phyloP scores from a whole-genome alignment of 2,888 invertebrate species.

The Nemapogon koenigi region DNA sequence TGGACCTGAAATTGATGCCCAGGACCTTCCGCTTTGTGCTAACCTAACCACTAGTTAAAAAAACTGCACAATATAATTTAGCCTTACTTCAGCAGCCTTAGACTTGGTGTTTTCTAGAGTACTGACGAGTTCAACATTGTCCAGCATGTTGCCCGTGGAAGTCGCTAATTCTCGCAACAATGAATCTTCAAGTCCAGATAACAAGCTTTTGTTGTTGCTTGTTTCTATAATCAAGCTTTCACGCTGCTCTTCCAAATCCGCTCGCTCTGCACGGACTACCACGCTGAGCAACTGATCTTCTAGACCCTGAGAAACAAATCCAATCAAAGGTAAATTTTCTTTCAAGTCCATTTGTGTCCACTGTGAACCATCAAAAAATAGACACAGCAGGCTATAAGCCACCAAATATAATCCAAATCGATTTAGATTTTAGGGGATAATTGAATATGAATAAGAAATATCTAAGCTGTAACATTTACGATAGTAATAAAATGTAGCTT shows the following conservation, averaged over 20 bases:
- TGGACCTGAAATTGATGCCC: too few relatives aligned
- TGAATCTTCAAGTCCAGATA: conserved; percentile 86
- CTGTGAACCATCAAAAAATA: background rate
- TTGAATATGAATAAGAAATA: too few relatives aligned
- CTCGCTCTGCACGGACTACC: conserved; percentile 84
- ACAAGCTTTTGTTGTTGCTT: conserved; percentile 82
- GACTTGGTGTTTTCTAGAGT: conserved; percentile 89
- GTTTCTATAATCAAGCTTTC: conserved; percentile 85
- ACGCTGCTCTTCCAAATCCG: conserved; percentile 88
- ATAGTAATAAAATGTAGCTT: too few relatives aligned
- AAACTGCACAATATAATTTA: too few relatives aligned
- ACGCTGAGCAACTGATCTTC: conserved; percentile 92
- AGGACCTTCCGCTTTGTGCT: too few relatives aligned
- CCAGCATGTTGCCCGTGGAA: conserved; percentile 91
- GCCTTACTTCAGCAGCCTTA: conserved; percentile 82
- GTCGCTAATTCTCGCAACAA: conserved; percentile 83
- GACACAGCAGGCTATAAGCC: background rate
- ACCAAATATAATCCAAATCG: background rate
- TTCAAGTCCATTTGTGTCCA: background rate
- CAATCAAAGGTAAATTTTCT: background rate
- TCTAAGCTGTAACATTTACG: too few relatives aligned
- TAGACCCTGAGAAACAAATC: conserved; percentile 66
- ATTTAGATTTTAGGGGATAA: too few relatives aligned
- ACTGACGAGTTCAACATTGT: conserved; percentile 84
- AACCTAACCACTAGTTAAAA: too few relatives aligned